phyloP scores from a whole-genome alignment of 92 coral and sea anemone genomes.

The Epizoanthus stellaris region DNA sequence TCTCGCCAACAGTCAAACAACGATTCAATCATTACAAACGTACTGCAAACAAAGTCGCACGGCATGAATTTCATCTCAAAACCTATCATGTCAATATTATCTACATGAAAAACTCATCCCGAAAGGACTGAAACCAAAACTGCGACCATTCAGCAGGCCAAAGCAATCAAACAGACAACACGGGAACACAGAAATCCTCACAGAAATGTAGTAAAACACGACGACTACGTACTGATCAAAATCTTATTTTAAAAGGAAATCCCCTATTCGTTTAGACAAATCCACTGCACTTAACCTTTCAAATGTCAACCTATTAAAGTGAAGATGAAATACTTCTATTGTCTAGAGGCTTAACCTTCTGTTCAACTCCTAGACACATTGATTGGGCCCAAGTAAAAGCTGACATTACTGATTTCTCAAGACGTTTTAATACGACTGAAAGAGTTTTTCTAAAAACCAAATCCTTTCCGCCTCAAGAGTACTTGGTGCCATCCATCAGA shows the following conservation, averaged over 20 bases:
- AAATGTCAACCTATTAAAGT: neutral
- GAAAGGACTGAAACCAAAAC: conserved; percentile 10
- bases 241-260: too few relatives aligned
- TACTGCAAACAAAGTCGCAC: too few relatives aligned
- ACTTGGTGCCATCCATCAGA: neutral
- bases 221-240: too few relatives aligned
- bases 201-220: too few relatives aligned
- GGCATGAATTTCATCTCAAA: neutral
- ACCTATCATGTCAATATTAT: neutral
- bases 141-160: neutral
- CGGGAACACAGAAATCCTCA: too few relatives aligned
- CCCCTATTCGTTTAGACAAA: too few relatives aligned
- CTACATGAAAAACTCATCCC: neutral
- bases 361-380: neutral
- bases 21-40: neutral
- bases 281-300: too few relatives aligned
- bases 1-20: conserved; percentile 5
- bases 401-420: conserved; percentile 14
- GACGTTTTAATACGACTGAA: conserved; percentile 17
- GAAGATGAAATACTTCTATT: conserved; percentile 14
- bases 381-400: conserved; percentile 18
- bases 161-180: too few relatives aligned
- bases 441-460: neutral
- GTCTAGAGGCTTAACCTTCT: conserved; percentile 28
- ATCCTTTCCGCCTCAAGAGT: conserved; percentile 8